Conservation (phyloP, 1,140 invertebrate species). For the Saccostrea echinata region DNA sequence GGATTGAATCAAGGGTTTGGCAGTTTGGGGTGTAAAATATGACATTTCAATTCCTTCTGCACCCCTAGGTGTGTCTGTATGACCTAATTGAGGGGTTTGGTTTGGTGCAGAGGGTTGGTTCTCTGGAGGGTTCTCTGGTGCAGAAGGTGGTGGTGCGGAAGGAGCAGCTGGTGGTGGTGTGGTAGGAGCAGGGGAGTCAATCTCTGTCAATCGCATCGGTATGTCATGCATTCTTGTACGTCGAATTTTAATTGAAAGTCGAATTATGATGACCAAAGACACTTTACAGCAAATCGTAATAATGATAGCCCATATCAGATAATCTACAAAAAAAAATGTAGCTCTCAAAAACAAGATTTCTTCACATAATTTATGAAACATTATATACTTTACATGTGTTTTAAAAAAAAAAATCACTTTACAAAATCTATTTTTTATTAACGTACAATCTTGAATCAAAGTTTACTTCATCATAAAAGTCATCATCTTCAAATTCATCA, state of each 20-base stretch:
- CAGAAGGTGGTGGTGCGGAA: background rate
- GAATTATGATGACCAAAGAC: too few species aligned
- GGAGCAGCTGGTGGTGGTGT: background rate
- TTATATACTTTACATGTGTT: background rate
- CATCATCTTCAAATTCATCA: background rate
- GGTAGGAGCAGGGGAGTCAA: background rate
- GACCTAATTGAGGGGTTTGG: background rate
- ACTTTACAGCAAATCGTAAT: too few species aligned
- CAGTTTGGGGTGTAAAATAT: background rate
- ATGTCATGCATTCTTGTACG: too few species aligned
- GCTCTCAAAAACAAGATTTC: background rate
- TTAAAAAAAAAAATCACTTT: slow-evolving; percentile 8
- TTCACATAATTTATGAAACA: slow-evolving; percentile 2
- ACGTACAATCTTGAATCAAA: slow-evolving; percentile 24
- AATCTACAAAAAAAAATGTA: background rate
- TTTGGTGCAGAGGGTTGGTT: background rate
- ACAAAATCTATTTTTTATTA: slow-evolving; percentile 9
- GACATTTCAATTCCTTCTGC: background rate
- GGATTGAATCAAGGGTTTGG: background rate
- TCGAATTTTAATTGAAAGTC: too few species aligned
- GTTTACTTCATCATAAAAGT: slow-evolving; percentile 29
- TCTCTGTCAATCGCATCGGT: background rate
- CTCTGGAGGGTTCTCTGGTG: background rate
- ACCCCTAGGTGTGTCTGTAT: background rate
- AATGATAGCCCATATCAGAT: too few species aligned